Base-by-base conservation (phyloP, 2,113 vertebrate species). In the Helogale parvula region DNA sequence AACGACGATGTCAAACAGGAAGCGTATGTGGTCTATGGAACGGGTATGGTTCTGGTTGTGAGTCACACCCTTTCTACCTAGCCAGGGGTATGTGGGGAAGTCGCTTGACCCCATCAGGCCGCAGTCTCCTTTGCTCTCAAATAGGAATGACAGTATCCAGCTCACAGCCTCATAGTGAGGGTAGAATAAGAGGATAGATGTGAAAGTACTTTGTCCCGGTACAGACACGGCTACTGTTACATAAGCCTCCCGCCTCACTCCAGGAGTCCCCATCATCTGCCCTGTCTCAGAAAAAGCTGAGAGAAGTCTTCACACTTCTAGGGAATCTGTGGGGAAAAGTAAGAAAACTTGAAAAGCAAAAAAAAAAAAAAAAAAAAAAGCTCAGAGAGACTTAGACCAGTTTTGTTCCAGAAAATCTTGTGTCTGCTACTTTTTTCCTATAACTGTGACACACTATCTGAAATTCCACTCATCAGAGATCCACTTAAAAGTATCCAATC, bases 41-140 rank as follows among this genome's bases (percentile, higher is more conserved):
- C 45, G 33, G 68, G 35, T 2, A 0, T 17, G 31, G 31, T 7
- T 33, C 81, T 71, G 60, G 31, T n/a, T 29, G 27, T 68, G 29
- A 71, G 38, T 87, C 41, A 8, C 57, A 2, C 19, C 50, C 33
- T 19, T 1, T 29, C 79, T 29, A 3, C 31, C n/a, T 63, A 25
- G 19, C 71, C 52, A 13, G 68, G 33, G 50, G 47, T 25, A n/a
- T 35, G 21, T 35, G 16, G 19, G 19, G 5, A 52, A 81, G 8
- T 41, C 50, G 12, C 21, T 52, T 71, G 21, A 14, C n/a, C 65
- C 69, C 25, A 13, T 27, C 4, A 71, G 41, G 27, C 27, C 38
- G 92, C 65, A 4, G 12, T 94, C 85, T 83, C 68, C 72, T 95
- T 65, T 83, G 74, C 87, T 96, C 2, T 93, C 21, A 71, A 92